These are phyloP conservation scores for Cyprinella venusta DNA, from an alignment of 2,797 vertebrate species.

Conservation along the genomic window DNA sequence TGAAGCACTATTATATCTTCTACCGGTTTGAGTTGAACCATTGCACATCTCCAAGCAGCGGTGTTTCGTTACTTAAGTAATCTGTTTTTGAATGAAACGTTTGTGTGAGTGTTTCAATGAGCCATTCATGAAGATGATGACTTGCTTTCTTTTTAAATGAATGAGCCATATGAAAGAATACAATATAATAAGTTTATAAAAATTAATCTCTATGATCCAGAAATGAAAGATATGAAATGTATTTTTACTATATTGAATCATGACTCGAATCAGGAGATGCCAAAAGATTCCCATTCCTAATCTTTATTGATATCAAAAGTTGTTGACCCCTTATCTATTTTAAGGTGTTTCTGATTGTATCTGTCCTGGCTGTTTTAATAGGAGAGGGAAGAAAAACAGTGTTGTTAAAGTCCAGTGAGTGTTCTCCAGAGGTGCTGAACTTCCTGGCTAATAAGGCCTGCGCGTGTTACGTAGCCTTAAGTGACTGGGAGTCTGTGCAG, in stretches of 20 bases:
- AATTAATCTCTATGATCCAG: background rate
- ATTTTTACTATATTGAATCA: background rate
- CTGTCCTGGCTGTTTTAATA: conserved; percentile 58
- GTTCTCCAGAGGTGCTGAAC: conserved; percentile 91
- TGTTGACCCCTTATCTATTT: background rate
- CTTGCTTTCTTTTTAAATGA: background rate
- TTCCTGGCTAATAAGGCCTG: conserved; percentile 95
- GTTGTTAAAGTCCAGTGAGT: conserved; percentile 89
- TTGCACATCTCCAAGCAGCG: background rate
- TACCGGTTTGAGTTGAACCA: background rate
- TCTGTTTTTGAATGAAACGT: background rate
- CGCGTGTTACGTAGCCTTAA: conserved; percentile 93
- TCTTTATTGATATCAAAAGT: background rate
- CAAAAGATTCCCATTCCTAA: background rate
- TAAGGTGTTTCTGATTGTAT: background rate
- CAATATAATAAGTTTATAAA: background rate
- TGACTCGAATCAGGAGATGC: background rate
- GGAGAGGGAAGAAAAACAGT: conserved; percentile 92
- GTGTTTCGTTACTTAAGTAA: background rate
- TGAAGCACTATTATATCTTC: background rate
- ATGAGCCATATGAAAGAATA: background rate
- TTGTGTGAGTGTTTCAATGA: background rate
- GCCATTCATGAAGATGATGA: background rate
- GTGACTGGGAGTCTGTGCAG: conserved; percentile 93
- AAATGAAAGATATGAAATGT: background rate